A percentile compares a stretch with the other conserved stretches of the same genome.
Conservation (phyloP, 2,888 invertebrate species). For the Melanostoma mellinum region DNA sequence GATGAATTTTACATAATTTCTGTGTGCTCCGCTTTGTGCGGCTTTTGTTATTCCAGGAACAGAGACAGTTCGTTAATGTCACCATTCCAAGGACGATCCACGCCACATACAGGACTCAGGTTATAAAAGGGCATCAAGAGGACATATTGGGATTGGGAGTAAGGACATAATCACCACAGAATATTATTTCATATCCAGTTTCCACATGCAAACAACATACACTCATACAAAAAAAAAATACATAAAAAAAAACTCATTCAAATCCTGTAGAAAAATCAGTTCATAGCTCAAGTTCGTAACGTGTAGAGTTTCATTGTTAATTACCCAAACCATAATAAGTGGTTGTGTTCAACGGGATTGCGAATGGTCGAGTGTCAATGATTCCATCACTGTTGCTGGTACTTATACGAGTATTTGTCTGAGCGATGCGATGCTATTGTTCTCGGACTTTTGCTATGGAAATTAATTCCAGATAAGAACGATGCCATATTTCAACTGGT, state of each 20-base stretch:
- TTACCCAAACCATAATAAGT: slow-evolving; percentile 62
- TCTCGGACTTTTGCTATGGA: slow-evolving; percentile 41
- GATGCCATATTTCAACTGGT: slow-evolving; percentile 54
- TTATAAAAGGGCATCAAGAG: slow-evolving; percentile 28
- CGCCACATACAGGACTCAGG: slow-evolving; percentile 18
- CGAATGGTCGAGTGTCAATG: slow-evolving; percentile 46
- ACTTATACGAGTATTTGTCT: too few relatives aligned
- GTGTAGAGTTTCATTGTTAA: slow-evolving; percentile 59
- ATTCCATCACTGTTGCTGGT: slow-evolving; percentile 39
- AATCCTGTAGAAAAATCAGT: slow-evolving; percentile 41
- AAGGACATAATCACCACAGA: slow-evolving; percentile 60
- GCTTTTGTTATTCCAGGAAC: slow-evolving; percentile 48
- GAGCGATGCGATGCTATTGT: slow-evolving; percentile 19
- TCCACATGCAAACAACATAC: slow-evolving; percentile 5
- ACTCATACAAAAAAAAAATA: background rate
- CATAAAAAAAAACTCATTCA: slow-evolving; percentile 6
- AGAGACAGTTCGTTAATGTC: slow-evolving; percentile 46
- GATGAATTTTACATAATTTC: slow-evolving; percentile 55
- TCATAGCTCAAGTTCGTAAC: slow-evolving; percentile 34
- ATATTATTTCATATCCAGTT: slow-evolving; percentile 46
- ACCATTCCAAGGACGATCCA: slow-evolving; percentile 34
- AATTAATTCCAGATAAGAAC: slow-evolving; percentile 60
- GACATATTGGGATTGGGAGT: slow-evolving; percentile 34
- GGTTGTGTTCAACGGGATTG: slow-evolving; percentile 19
- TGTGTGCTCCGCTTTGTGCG: slow-evolving; percentile 2